Evolutionary conservation across 2,888 invertebrate genomes (phyloP), one percentile per base, ranked within the genome.

Genomic region (Brenthis daphne): DNA sequence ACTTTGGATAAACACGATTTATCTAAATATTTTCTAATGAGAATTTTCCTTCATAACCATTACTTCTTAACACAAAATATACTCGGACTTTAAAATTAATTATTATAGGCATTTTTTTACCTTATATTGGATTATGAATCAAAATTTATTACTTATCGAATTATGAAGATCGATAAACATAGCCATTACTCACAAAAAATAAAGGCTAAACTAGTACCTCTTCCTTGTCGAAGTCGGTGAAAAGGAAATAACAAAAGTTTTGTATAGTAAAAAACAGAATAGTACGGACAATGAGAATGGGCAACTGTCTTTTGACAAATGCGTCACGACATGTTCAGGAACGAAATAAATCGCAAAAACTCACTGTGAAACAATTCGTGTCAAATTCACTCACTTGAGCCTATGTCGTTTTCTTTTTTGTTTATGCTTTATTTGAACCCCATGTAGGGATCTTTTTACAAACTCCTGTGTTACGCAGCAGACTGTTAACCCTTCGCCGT

Each of bases 401-500:
- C 67, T 73, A 68, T 72, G 70, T 73, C 71, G 67, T 70, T 78
- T 75, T 74, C 73, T 77, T 76, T 80, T 84, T 83, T 83, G 80
- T 81, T 83, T 83, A 81, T 73, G 63, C 73, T 76, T 73, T 74
- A 75, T 77, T 74, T 83, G 80, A 83, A 80, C 84, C 82, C 84
- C 81, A 74, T 76, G 74, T 75, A 75, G 80, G 81, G 80, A 79
- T 80, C 80, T 85, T 83, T 85, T 85, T 79, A 79, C 70, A 74
- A 81, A 82, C 84, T 87, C 86, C 89, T 82, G 79, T 80, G 82
- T 82, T 82, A 85, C 82, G 83, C 88, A 88, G 82, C 81, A 88
- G 89, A 89, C 89, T 89, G 90, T 87, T 88, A 89, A 89, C 89
- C 87, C 90, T 89, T 85, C 83, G 79, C 75, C 83, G 85, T 88